phyloP scores from a whole-genome alignment of 2,888 invertebrate genomes.

The Boloria selene region DNA sequence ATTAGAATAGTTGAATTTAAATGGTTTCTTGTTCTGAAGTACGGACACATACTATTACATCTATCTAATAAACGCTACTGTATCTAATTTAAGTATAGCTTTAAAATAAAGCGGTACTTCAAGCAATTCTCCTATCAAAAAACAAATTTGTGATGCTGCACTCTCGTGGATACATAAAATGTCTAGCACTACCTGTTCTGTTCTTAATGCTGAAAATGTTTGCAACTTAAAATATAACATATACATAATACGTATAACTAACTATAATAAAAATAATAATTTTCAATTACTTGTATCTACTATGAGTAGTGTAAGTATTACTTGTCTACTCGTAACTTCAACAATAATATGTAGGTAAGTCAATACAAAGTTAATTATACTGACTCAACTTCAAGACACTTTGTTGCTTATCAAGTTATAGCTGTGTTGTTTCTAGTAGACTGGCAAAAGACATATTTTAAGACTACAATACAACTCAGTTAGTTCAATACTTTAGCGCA shows the following conservation, averaged over 20 bases:
- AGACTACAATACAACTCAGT: constrained; percentile 3
- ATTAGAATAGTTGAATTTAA: no score
- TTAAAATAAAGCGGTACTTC: no score
- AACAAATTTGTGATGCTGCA: constrained; percentile 13
- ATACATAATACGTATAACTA: background rate
- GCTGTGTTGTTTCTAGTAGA: constrained; percentile 1
- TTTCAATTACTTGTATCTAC: background rate
- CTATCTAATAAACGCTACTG: no score
- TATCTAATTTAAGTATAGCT: no score
- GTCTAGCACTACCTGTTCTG: constrained; percentile 14
- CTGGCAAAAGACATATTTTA: constrained; percentile 5
- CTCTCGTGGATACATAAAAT: constrained; percentile 13
- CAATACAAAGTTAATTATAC: constrained; percentile 1
- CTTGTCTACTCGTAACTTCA: background rate
- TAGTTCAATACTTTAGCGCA: constrained; percentile 1
- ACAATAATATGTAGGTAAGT: background rate
- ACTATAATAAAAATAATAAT: background rate
- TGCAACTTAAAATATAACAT: background rate
- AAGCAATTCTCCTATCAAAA: constrained; percentile 10
- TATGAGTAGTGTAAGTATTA: background rate
- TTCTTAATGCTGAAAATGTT: constrained; percentile 1
- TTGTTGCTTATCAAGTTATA: constrained; percentile 13
- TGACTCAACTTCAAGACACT: background rate
- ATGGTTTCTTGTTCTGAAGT: no score
- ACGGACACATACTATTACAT: no score